Base-by-base conservation (phyloP, 2,888 invertebrate species). In the Hemicrepidius hirtus region DNA sequence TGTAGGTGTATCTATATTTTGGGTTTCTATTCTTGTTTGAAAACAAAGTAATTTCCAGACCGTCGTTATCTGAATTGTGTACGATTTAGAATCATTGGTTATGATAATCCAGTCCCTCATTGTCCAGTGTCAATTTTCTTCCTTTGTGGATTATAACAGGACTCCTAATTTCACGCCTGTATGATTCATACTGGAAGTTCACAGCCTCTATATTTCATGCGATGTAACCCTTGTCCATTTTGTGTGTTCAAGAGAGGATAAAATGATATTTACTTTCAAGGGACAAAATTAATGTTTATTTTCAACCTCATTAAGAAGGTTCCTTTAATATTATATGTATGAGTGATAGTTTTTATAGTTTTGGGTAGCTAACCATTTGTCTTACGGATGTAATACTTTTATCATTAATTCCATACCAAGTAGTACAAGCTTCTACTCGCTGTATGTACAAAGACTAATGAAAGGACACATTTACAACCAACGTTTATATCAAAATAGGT, bases 111-210 rank as follows among this genome's bases (percentile, higher is more conserved):
- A 63, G 40, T 55, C 40, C 53, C 49, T 49, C 66, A 66, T 66
- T 71, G 71, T 70, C 44, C 60, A 65, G n/a, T 60, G 66, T 66
- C 71, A 62, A 71, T 71, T 65, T 66, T 64, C 59, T 44, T 60
- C 60, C 60, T 66, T 65, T 71, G 66, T 71, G 53, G 35, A 68
- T 49, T 59, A 46, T 44, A 59, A 60, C 60, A 71, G 44, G 50
- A 44, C 21, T 50, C 49, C 50, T 71, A 66, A 71, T 71, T 71
- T 71, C 66, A 71, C 65, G 71, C 71, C 41, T 65, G 71, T 66
- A 66, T 71, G 71, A 66, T 59, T 71, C 59, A 66, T 64, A 46
- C 71, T 41, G 46, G 16, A 40, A 62, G 50, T 60, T 65, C 59
- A 53, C 28, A 50, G 57, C 53, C 32, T 65, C 35, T 66, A 66